phyloP scores from a whole-genome alignment of 2,888 invertebrate species.

The Aspidiotus rigidus region DNA sequence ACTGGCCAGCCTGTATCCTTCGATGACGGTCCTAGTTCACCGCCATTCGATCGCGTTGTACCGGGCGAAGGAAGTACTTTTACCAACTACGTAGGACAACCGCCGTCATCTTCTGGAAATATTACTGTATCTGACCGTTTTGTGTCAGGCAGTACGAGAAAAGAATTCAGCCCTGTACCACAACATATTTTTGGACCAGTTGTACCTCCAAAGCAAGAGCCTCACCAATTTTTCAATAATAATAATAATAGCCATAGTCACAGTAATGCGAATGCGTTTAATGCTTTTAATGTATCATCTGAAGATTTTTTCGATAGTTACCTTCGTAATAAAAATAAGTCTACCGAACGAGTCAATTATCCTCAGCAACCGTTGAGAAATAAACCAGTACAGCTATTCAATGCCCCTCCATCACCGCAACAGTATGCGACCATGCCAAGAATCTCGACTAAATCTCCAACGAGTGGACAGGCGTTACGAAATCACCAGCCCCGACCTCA shows the following conservation, averaged over 20 bases:
- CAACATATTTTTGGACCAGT: constrained; percentile 8
- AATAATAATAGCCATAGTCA: constrained; percentile 10
- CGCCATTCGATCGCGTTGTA: constrained; percentile 49
- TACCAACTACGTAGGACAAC: constrained; percentile 7
- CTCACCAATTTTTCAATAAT: background rate
- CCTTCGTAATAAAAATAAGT: constrained; percentile 21
- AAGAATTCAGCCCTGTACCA: constrained; percentile 12
- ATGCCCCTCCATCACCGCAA: too few species aligned
- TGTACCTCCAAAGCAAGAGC: background rate
- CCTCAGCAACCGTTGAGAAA: background rate
- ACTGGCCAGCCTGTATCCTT: constrained; percentile 41
- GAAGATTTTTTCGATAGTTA: constrained; percentile 24
- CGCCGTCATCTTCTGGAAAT: background rate
- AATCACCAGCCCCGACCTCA: background rate
- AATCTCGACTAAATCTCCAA: background rate
- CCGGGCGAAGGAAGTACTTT: constrained; percentile 44
- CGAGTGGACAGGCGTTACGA: background rate
- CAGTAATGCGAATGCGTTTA: constrained; percentile 3
- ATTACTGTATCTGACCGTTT: constrained; percentile 9
- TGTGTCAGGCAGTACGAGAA: constrained; percentile 18
- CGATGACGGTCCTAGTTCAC: constrained; percentile 44
- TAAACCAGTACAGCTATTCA: too few species aligned
- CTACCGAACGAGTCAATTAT: background rate
- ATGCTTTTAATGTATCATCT: constrained; percentile 6
- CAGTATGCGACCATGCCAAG: background rate